phyloP scores from a whole-genome alignment of 2,888 invertebrate species.

The Epinotia ramella region DNA sequence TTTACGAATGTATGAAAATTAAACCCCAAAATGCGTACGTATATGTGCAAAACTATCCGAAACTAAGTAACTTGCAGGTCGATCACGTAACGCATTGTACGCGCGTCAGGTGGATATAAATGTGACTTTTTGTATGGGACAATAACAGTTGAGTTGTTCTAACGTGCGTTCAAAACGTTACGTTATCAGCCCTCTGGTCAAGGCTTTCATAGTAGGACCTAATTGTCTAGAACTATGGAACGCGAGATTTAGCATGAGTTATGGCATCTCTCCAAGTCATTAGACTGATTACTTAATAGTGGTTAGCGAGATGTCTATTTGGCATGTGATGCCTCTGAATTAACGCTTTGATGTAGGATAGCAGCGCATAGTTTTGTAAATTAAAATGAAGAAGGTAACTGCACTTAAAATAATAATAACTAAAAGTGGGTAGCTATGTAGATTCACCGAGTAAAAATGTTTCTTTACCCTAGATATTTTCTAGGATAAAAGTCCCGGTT shows the following conservation, averaged over 20 bases:
- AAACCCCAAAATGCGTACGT: background rate
- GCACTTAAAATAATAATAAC: background rate
- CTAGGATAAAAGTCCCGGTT: too few relatives aligned
- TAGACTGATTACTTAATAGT: constrained; percentile 20
- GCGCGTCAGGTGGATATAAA: too few relatives aligned
- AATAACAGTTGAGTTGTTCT: too few relatives aligned
- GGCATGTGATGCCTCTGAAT: background rate
- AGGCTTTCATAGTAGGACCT: background rate
- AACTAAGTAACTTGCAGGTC: background rate
- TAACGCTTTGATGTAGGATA: background rate
- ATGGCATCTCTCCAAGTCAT: constrained; percentile 37
- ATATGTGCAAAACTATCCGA: background rate
- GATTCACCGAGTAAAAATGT: too few relatives aligned
- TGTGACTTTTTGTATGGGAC: too few relatives aligned
- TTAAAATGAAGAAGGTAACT: background rate
- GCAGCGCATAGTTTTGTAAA: too few relatives aligned
- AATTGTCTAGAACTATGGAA: background rate
- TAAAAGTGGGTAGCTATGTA: too few relatives aligned
- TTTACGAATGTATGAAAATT: background rate
- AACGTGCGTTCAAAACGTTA: too few relatives aligned
- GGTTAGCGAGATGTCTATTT: constrained; percentile 19
- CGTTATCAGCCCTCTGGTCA: background rate
- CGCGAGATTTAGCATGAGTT: constrained; percentile 15
- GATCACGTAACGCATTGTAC: too few relatives aligned
- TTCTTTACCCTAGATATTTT: too few relatives aligned